A percentile compares a stretch with the other conserved stretches of the same genome.
phyloP scores from a whole-genome alignment of 23 tunicate genomes.

The Oikopleura dioica region DNA sequence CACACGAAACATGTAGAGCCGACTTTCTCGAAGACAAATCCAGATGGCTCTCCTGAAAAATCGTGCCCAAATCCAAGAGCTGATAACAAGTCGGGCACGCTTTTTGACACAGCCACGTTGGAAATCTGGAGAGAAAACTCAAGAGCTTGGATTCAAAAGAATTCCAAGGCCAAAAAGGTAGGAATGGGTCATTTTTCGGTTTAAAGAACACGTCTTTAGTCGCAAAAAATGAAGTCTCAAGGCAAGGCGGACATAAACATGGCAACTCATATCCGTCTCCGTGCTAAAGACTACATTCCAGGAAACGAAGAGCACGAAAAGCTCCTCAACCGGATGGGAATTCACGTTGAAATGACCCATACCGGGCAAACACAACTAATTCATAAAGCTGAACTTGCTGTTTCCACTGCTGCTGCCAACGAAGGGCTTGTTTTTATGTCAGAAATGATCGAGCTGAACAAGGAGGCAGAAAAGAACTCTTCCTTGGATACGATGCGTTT shows the following conservation, averaged over 20 bases:
- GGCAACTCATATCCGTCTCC: constrained; percentile 11
- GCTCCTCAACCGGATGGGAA: constrained; percentile 59
- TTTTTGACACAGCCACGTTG: not conserved
- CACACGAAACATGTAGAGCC: not conserved
- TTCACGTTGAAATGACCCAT: constrained; percentile 18
- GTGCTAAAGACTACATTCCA: constrained; percentile 40
- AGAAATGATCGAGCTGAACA: constrained; percentile 46
- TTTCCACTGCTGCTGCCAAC: constrained; percentile 10
- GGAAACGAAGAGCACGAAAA: constrained; percentile 28
- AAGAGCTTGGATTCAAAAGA: not conserved
- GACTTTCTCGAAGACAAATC: constrained; percentile 21
- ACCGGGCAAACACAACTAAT: constrained; percentile 55
- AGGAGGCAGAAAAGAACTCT: constrained; percentile 12
- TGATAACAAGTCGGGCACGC: not conserved
- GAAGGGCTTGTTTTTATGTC: constrained; percentile 64
- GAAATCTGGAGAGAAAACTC: not conserved
- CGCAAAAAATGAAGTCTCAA: not conserved
- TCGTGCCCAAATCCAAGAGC: constrained; percentile 30
- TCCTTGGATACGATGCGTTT: not conserved
- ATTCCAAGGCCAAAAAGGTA: no score
- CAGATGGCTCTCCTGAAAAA: constrained; percentile 23
- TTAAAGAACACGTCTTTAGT: no score
- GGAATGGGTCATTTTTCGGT: no score
- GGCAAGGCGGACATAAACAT: not conserved
- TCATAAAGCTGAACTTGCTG: constrained; percentile 27